Conservation (phyloP, 2,113 vertebrate genomes). For the Guaruba guarouba region DNA sequence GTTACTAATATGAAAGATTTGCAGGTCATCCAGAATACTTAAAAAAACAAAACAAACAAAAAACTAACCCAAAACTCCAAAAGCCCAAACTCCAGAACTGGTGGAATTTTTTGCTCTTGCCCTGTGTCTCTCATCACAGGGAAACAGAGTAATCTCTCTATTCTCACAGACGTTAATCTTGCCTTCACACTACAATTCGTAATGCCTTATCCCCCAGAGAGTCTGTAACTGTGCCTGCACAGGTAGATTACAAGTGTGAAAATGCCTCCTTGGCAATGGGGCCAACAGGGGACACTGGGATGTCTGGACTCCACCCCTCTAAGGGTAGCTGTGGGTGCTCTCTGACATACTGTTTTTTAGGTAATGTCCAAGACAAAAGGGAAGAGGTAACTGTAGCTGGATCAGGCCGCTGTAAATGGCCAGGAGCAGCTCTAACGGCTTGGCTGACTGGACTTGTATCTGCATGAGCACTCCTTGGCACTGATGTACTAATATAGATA, state of each 20-base stretch:
- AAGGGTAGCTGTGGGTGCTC: background rate
- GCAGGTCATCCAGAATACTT: background rate
- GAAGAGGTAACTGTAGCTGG: background rate
- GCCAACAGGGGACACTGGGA: background rate
- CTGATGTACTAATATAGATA: background rate
- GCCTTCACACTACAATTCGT: background rate
- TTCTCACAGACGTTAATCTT: background rate
- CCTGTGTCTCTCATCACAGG: background rate
- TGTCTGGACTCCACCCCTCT: rapidly evolving
- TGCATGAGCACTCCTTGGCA: background rate
- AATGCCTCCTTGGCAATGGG: background rate
- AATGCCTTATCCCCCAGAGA: background rate
- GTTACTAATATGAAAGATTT: background rate
- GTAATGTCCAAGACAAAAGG: background rate
- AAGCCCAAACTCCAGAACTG: rapidly evolving
- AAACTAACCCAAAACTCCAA: background rate
- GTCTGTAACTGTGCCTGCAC: background rate
- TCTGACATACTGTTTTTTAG: background rate
- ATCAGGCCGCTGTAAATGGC: background rate
- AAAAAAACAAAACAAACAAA: background rate
- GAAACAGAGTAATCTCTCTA: background rate
- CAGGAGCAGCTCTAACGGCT: background rate
- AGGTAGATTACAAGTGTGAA: background rate
- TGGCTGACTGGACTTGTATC: background rate
- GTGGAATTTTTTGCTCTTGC: background rate